phyloP scores from a whole-genome alignment of 2,113 vertebrate genomes.

The Pomatorhinus ruficollis region DNA sequence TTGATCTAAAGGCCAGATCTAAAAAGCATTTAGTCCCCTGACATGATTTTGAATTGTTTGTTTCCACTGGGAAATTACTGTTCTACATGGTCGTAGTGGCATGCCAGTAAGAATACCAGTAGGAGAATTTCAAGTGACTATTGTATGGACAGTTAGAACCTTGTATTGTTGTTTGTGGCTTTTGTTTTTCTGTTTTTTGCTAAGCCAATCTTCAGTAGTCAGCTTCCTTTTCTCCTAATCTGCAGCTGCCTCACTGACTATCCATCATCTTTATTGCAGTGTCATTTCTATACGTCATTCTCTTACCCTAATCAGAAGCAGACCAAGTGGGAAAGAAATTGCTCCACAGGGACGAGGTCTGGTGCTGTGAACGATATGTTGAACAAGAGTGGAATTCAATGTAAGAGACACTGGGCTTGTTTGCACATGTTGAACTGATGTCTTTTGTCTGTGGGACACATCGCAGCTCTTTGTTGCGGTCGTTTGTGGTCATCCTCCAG shows the following conservation, averaged over 20 bases:
- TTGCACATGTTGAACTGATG: neutral
- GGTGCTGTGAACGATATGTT: neutral
- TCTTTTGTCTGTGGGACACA: neutral
- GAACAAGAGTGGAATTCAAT: constrained; percentile 27
- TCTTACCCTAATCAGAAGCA: constrained; percentile 42
- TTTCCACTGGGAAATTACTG: neutral
- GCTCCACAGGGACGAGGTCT: constrained; percentile 15
- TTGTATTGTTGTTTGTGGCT: neutral
- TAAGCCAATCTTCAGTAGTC: neutral
- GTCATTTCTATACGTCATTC: constrained; percentile 28
- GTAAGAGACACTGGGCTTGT: neutral
- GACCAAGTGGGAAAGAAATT: constrained; percentile 24
- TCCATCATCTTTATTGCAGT: constrained; percentile 38
- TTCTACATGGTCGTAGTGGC: neutral
- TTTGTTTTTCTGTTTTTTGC: neutral
- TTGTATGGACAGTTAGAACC: neutral
- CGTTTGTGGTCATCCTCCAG: neutral
- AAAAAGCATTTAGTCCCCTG: neutral
- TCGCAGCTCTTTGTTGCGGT: neutral
- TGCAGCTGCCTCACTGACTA: constrained; percentile 8
- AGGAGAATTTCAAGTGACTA: neutral
- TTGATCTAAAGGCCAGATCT: neutral
- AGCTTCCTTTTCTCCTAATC: constrained; percentile 23
- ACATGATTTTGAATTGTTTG: neutral
- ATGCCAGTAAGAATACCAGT: neutral